Percentiles rank a stretch among this genome's conserved stretches.
Conservation (phyloP, 1,140 invertebrate species). For the Liolophura sinensis region DNA sequence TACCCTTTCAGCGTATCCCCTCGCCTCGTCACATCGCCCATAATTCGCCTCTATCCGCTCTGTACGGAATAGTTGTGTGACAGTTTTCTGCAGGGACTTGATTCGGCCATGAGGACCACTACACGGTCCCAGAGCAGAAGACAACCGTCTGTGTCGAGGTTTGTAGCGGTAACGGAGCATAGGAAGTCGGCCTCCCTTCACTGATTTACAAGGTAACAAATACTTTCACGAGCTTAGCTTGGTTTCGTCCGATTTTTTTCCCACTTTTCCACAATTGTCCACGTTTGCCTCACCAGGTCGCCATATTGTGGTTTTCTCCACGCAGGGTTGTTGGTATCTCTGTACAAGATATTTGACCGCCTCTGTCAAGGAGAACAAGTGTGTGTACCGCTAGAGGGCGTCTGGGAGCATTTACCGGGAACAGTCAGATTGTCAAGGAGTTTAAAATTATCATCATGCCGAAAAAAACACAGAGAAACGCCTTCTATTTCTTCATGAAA, state of each 20-base stretch:
- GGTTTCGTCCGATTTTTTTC: too few relatives aligned
- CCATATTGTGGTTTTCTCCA: too few relatives aligned
- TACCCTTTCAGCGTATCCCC: constrained; percentile 82
- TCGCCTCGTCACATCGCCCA: constrained; percentile 76
- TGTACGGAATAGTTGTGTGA: constrained; percentile 84
- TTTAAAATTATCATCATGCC: constrained; percentile 26
- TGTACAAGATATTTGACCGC: too few relatives aligned
- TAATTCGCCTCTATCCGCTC: constrained; percentile 85
- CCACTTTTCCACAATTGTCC: too few relatives aligned
- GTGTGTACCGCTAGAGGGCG: too few relatives aligned
- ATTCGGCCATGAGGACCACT: constrained; percentile 71
- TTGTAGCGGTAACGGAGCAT: constrained; percentile 68
- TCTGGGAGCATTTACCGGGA: background rate
- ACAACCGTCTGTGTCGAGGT: constrained; percentile 67
- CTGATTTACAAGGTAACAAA: too few relatives aligned
- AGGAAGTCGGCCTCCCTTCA: too few relatives aligned
- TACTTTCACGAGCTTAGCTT: too few relatives aligned
- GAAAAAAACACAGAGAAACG: constrained; percentile 43
- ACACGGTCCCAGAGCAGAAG: constrained; percentile 63
- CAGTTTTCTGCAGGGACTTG: constrained; percentile 75
- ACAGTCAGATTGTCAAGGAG: background rate
- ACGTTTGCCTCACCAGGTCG: too few relatives aligned
- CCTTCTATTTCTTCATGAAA: constrained; percentile 51
- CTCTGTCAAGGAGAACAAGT: too few relatives aligned
- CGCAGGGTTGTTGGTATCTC: too few relatives aligned